Conservation (phyloP, 2,888 invertebrate species). For the Eupeodes luniger region DNA sequence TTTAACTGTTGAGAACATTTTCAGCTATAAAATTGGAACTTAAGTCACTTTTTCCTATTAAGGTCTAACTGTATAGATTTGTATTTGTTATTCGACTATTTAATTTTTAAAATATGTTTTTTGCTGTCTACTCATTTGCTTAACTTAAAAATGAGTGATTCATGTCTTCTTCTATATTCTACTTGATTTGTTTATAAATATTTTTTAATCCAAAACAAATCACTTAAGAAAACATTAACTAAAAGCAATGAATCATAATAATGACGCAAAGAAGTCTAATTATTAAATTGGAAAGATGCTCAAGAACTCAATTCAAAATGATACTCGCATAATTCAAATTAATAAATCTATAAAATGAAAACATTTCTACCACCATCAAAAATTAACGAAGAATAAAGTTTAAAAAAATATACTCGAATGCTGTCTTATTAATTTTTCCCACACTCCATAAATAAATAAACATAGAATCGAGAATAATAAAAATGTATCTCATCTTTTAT, state of each 20-base stretch:
- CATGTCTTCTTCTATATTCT: no score
- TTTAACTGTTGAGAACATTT: no score
- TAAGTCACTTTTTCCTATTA: no score
- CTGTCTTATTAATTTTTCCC: background rate
- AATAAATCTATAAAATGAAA: background rate
- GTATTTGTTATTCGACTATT: no score
- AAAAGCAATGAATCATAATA: constrained; percentile 7
- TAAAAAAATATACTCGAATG: background rate
- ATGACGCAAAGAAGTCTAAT: background rate
- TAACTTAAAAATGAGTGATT: no score
- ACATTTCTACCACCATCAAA: background rate
- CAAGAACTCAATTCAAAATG: background rate
- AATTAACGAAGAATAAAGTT: no score
- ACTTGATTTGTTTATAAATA: background rate
- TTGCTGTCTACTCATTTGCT: no score
- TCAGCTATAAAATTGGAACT: no score
- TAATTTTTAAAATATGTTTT: no score
- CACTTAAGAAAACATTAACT: background rate
- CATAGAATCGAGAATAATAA: no score
- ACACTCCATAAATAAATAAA: constrained; percentile 15
- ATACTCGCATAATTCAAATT: background rate
- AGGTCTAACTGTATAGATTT: no score
- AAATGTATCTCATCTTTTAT: background rate
- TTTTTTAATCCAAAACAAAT: constrained; percentile 10
- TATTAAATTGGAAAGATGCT: background rate